Conservation (phyloP, 2,797 vertebrate genomes). For the Phrynocephalus forsythii region DNA sequence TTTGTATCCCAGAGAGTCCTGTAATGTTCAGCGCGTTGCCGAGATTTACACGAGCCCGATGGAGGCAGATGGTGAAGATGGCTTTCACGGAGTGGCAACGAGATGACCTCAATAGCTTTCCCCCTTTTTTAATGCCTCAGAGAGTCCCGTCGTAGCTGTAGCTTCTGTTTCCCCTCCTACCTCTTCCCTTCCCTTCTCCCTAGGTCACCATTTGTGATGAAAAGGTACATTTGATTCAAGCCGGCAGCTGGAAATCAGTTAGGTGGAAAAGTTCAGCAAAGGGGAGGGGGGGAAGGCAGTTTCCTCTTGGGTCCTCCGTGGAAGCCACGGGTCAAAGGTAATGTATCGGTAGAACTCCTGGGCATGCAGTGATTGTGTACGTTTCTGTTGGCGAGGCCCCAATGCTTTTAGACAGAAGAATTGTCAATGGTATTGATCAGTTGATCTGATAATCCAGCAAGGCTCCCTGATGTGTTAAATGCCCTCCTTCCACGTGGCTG, state of each 20-base stretch:
- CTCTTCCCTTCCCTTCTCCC: conserved; percentile 41
- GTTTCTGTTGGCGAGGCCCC: conserved; percentile 73
- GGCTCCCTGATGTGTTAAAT: conserved; percentile 88
- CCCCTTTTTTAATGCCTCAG: conserved; percentile 36
- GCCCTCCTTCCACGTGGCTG: conserved; percentile 71
- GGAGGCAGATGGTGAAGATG: conserved; percentile 54
- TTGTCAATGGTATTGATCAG: conserved; percentile 93
- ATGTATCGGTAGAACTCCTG: conserved; percentile 74
- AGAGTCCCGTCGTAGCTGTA: conserved; percentile 46
- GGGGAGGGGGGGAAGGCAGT: conserved; percentile 68
- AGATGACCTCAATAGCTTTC: conserved; percentile 59
- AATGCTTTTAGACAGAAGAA: conserved; percentile 86
- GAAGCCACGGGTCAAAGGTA: conserved; percentile 84
- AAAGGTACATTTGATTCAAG: conserved; percentile 68
- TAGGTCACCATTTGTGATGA: conserved; percentile 57
- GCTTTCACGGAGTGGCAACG: conserved; percentile 55
- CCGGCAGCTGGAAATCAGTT: conserved; percentile 77
- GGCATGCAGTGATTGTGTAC: conserved; percentile 40
- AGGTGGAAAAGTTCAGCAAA: conserved; percentile 80
- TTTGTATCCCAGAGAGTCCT: conserved; percentile 87
- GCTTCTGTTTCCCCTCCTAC: conserved; percentile 16
- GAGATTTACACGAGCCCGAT: conserved; percentile 77
- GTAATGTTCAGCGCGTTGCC: conserved; percentile 49
- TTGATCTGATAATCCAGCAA: conserved; percentile 83
- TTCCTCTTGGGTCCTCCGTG: conserved; percentile 76